Conservation (phyloP, 2,888 invertebrate species). For the Psylliodes chrysocephalus region DNA sequence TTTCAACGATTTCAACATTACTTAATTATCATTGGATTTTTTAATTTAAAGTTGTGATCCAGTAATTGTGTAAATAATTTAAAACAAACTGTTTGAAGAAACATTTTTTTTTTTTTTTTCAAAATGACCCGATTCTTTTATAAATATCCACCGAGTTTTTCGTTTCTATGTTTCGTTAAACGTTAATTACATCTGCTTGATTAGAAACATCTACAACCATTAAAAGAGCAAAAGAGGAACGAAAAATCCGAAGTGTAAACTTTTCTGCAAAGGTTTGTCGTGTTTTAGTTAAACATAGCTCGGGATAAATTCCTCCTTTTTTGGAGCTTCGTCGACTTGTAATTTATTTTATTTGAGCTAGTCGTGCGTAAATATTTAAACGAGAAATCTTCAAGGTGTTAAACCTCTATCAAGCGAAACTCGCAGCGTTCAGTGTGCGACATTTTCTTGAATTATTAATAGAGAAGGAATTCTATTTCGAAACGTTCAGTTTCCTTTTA, state of each 20-base stretch:
- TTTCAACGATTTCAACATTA: too few relatives aligned
- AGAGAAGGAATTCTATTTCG: slow-evolving; percentile 34
- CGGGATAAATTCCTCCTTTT: slow-evolving; percentile 3
- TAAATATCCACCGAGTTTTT: too few relatives aligned
- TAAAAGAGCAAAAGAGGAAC: slow-evolving; percentile 1
- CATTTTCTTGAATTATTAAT: slow-evolving; percentile 44
- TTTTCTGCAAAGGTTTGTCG: slow-evolving; percentile 11
- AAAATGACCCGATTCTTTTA: too few relatives aligned
- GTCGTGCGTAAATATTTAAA: slow-evolving; percentile 43
- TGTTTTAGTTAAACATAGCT: slow-evolving; percentile 10
- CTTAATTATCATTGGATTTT: too few relatives aligned
- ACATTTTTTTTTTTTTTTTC: too few relatives aligned
- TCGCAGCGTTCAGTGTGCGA: slow-evolving; percentile 35
- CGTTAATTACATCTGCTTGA: too few relatives aligned
- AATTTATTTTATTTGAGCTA: slow-evolving; percentile 38
- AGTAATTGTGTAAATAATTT: too few relatives aligned
- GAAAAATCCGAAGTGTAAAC: neutral
- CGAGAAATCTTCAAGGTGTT: slow-evolving; percentile 44
- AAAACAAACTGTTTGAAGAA: too few relatives aligned
- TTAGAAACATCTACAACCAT: neutral
- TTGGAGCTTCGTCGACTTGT: slow-evolving; percentile 22
- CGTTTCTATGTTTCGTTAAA: too few relatives aligned
- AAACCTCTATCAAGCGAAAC: slow-evolving; percentile 43
- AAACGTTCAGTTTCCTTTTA: slow-evolving; percentile 30
- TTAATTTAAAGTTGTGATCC: too few relatives aligned